A percentile compares a stretch with the other conserved stretches of the same genome.
Conservation (phyloP, 1,140 invertebrate genomes). For the Lutraria rhynchaena region DNA sequence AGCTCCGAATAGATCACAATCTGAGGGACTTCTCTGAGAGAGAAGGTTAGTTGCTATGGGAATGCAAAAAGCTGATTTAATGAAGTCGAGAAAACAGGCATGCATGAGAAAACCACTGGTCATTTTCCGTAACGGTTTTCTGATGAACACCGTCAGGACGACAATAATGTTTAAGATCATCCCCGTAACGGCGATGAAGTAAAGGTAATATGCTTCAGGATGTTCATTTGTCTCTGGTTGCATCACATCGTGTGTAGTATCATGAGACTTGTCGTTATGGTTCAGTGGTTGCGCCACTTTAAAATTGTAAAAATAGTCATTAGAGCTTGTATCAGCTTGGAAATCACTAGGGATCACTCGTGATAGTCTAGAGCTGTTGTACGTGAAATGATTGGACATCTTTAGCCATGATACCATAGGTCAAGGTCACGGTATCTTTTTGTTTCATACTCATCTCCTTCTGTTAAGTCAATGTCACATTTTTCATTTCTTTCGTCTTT, state of each 20-base stretch:
- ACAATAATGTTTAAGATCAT: constrained; percentile 79
- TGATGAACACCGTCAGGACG: constrained; percentile 72
- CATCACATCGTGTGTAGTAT: constrained; percentile 33
- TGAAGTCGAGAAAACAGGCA: constrained; percentile 78
- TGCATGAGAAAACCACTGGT: constrained; percentile 81
- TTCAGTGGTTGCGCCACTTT: constrained; percentile 25
- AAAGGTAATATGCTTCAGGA: constrained; percentile 80
- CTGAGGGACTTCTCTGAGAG: constrained; percentile 69
- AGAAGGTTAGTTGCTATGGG: constrained; percentile 80
- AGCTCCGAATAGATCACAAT: constrained; percentile 78
- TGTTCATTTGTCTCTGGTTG: constrained; percentile 41
- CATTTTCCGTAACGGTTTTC: constrained; percentile 74
- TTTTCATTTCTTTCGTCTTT: too few relatives aligned
- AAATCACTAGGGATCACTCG: constrained; percentile 19
- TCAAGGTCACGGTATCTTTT: background rate
- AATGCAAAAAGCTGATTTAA: constrained; percentile 80
- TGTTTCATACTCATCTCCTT: background rate
- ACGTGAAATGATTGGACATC: constrained; percentile 1
- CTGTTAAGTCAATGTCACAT: too few relatives aligned
- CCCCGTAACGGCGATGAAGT: constrained; percentile 76
- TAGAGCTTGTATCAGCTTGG: background rate
- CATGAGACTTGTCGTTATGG: constrained; percentile 2
- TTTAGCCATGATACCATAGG: constrained; percentile 39
- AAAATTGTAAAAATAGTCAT: constrained; percentile 1
- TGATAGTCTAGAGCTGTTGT: constrained; percentile 34